phyloP scores from a whole-genome alignment of 2,888 invertebrate species.

The Pachycephus smyrnensis region DNA sequence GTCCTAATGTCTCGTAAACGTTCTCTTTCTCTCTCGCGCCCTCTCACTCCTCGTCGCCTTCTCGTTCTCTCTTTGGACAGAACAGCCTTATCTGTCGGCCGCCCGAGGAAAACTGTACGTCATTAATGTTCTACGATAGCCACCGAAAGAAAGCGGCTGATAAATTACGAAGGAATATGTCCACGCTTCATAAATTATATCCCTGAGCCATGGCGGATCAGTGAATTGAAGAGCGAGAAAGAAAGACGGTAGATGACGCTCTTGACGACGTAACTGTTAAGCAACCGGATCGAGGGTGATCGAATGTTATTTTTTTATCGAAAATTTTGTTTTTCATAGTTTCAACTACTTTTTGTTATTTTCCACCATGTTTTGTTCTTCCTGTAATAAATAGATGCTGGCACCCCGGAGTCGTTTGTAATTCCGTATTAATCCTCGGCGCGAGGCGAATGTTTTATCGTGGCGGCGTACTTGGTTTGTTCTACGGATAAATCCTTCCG shows the following conservation, averaged over 20 bases:
- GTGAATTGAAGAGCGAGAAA: not conserved
- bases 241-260: not conserved
- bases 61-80: conserved; percentile 29
- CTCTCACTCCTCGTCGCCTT: conserved; percentile 15
- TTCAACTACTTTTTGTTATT: not conserved
- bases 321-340: not conserved
- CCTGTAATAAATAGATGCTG: not conserved
- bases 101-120: conserved; percentile 39
- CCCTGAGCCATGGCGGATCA: not conserved
- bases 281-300: not conserved
- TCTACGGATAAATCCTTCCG: conserved; percentile 54
- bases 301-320: not conserved
- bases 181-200: conserved; percentile 11
- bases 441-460: conserved; percentile 51
- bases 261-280: not conserved
- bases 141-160: conserved; percentile 42
- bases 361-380: not conserved
- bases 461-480: conserved; percentile 52
- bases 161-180: conserved; percentile 24
- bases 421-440: conserved; percentile 48
- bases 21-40: conserved; percentile 25
- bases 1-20: conserved; percentile 42
- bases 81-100: conserved; percentile 39
- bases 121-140: conserved; percentile 38
- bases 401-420: conserved; percentile 29